These are phyloP conservation scores for Gymnosoma rotundatum DNA, from an alignment of 2,888 invertebrate genomes.

Conservation along the genomic window DNA sequence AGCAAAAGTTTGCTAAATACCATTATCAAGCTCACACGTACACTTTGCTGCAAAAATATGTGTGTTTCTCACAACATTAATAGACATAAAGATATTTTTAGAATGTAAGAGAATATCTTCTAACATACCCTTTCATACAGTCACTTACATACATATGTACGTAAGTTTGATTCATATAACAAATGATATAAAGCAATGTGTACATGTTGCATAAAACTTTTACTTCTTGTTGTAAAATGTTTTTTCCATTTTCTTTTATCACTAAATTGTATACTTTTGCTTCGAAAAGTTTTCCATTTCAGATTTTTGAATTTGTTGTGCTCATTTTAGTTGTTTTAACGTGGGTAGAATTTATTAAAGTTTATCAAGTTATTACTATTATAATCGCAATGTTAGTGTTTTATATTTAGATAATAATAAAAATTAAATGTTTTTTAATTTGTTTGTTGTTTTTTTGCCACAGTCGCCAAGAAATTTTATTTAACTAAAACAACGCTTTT, in stretches of 20 bases:
- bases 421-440: not conserved
- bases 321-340: not conserved
- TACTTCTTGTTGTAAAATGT: conserved; percentile 22
- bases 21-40: conserved; percentile 33
- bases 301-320: not conserved
- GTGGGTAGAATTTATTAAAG: not conserved
- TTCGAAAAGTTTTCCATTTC: conserved; percentile 32
- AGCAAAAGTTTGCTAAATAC: conserved; percentile 22
- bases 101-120: not conserved
- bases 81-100: not conserved
- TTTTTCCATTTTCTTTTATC: conserved; percentile 41
- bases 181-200: not conserved
- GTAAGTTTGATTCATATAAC: not conserved
- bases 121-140: not conserved
- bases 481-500: too few species aligned
- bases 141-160: too few species aligned
- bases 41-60: not conserved
- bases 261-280: conserved; percentile 38
- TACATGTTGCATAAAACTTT: conserved; percentile 27
- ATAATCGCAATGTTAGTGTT: not conserved
- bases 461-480: not conserved
- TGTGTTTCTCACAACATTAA: not conserved
- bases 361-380: conserved; percentile 9
- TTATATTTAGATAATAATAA: too few species aligned
- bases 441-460: not conserved